phyloP scores from a whole-genome alignment of 2,888 invertebrate species.

The Nemapogon koenigi region DNA sequence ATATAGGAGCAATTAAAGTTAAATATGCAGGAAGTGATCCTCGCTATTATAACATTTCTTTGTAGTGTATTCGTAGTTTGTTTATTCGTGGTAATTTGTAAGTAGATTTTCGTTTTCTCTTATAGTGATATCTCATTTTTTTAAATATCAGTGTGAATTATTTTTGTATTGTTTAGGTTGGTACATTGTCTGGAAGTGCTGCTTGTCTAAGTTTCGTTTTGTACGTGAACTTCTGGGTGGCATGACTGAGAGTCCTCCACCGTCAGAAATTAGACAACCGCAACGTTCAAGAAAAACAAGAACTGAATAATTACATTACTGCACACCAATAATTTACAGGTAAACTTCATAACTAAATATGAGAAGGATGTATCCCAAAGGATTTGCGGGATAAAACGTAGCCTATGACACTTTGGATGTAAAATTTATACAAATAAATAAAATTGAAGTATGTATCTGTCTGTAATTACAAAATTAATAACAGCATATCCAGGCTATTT shows the following conservation, averaged over 20 bases:
- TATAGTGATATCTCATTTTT: not conserved
- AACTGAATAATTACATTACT: constrained; percentile 38
- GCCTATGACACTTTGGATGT: too few relatives aligned
- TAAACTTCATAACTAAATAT: too few relatives aligned
- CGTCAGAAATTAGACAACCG: constrained; percentile 66
- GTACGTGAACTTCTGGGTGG: constrained; percentile 85
- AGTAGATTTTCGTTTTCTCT: constrained; percentile 30
- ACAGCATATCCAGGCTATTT: too few relatives aligned
- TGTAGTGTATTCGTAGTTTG: constrained; percentile 59
- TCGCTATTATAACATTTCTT: constrained; percentile 55
- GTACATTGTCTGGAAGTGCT: constrained; percentile 91
- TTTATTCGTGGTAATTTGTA: constrained; percentile 60
- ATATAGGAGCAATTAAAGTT: too few relatives aligned
- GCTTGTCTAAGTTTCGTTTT: constrained; percentile 86
- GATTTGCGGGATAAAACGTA: too few relatives aligned
- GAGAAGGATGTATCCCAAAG: too few relatives aligned
- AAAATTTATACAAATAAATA: too few relatives aligned
- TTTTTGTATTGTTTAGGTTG: constrained; percentile 84
- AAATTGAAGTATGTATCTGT: too few relatives aligned
- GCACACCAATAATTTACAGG: too few relatives aligned
- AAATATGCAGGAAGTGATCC: constrained; percentile 60
- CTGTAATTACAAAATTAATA: too few relatives aligned
- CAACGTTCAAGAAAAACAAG: constrained; percentile 42
- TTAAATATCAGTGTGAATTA: not conserved
- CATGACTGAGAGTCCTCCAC: constrained; percentile 69